Conservation (phyloP, 92 coral and sea anemone species). For the Bergia sp. region DNA sequence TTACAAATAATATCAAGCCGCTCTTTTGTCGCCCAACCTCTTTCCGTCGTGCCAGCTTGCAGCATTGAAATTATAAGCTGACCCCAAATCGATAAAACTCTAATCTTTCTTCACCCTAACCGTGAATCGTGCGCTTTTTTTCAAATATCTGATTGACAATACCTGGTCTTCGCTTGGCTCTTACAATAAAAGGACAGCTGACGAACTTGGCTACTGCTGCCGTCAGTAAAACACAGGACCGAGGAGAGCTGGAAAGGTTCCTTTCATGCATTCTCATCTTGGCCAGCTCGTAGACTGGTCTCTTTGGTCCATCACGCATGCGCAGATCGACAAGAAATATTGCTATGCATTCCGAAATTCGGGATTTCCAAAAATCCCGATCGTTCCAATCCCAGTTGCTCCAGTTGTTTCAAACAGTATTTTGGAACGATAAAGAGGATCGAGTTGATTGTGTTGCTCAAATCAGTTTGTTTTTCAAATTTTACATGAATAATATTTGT, state of each 20-base stretch:
- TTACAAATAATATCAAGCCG: too few relatives aligned
- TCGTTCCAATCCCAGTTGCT: too few relatives aligned
- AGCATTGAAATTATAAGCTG: not conserved
- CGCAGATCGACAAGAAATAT: slow-evolving; percentile 81
- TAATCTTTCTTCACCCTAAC: not conserved
- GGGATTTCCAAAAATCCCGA: too few relatives aligned
- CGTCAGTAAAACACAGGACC: slow-evolving; percentile 67
- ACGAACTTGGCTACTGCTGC: slow-evolving; percentile 65
- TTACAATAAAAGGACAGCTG: slow-evolving; percentile 70
- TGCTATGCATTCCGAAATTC: slow-evolving; percentile 48
- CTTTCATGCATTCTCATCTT: slow-evolving; percentile 67
- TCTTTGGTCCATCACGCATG: slow-evolving; percentile 75
- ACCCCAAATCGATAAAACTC: not conserved
- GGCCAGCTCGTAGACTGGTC: slow-evolving; percentile 76
- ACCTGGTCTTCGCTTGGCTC: slow-evolving; percentile 63
- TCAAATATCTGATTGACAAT: slow-evolving; percentile 16
- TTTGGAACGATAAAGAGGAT: too few relatives aligned
- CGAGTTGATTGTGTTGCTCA: too few relatives aligned
- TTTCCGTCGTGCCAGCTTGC: too few relatives aligned
- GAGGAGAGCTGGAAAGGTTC: slow-evolving; percentile 76
- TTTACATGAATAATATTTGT: too few relatives aligned
- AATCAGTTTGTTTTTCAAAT: too few relatives aligned
- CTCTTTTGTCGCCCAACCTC: too few relatives aligned
- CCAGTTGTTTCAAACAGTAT: too few relatives aligned
- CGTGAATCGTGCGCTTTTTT: not conserved